Conservation (phyloP, 2,797 vertebrate species). For the Morelia viridis region DNA sequence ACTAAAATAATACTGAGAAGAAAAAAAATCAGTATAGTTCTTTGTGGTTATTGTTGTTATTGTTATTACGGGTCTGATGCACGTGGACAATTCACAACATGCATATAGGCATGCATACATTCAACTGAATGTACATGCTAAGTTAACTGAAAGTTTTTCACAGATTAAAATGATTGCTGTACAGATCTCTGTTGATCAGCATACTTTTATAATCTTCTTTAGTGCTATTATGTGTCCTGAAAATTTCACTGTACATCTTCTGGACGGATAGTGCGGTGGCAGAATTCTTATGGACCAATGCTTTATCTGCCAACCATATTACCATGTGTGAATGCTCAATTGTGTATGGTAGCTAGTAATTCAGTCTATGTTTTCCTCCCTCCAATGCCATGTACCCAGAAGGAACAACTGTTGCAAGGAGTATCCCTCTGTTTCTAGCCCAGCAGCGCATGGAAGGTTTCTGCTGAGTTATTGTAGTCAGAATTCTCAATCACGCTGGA, state of each 20-base stretch:
- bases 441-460: conserved; percentile 9
- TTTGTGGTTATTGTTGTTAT: background rate
- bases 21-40: background rate
- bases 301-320: conserved; percentile 3
- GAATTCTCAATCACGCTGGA: conserved; percentile 33
- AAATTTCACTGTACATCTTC: conserved; percentile 6
- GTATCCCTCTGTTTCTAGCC: conserved; percentile 48
- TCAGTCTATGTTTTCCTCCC: background rate
- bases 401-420: conserved; percentile 32
- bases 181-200: background rate
- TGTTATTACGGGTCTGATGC: background rate
- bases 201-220: background rate
- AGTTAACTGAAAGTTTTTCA: background rate
- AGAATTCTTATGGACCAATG: conserved; percentile 15
- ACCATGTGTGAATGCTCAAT: background rate
- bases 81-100: background rate
- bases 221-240: background rate
- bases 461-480: conserved; percentile 40
- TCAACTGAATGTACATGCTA: background rate
- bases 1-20: background rate
- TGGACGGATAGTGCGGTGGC: background rate
- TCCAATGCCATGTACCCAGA: conserved; percentile 34
- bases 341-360: conserved; percentile 29
- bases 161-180: background rate
- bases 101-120: background rate